Conservation (phyloP, 2,113 vertebrate genomes). For the Trinectes maculatus region DNA sequence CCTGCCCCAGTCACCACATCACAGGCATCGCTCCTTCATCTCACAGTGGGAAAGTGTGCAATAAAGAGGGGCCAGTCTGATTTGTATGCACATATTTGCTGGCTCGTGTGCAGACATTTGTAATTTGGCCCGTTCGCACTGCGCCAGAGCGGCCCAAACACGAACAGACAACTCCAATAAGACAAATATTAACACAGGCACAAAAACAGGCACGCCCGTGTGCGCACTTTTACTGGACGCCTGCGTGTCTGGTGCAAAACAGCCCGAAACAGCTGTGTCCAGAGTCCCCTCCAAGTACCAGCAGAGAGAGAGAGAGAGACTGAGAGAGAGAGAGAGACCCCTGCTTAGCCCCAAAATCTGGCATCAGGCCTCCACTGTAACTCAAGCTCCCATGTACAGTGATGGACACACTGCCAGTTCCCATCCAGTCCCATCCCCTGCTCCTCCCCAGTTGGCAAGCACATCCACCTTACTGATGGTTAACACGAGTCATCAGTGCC, state of each 20-base stretch:
- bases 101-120: not conserved
- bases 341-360: slow-evolving; percentile 67
- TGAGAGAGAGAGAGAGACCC: slow-evolving; percentile 38
- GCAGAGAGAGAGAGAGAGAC: slow-evolving; percentile 60
- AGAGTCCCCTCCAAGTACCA: slow-evolving; percentile 53
- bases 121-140: slow-evolving; percentile 14
- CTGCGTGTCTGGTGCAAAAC: slow-evolving; percentile 75
- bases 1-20: slow-evolving; percentile 34
- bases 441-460: slow-evolving; percentile 50
- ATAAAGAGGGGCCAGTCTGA: not conserved
- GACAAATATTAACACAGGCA: slow-evolving; percentile 50
- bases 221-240: slow-evolving; percentile 74
- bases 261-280: slow-evolving; percentile 65
- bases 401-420: slow-evolving; percentile 53
- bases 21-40: slow-evolving; percentile 12
- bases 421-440: slow-evolving; percentile 45
- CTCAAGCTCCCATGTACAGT: slow-evolving; percentile 58
- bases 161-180: slow-evolving; percentile 4
- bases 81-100: not conserved
- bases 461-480: slow-evolving; percentile 52
- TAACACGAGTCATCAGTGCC: slow-evolving; percentile 52
- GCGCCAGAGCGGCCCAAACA: slow-evolving; percentile 6
- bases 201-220: slow-evolving; percentile 32
- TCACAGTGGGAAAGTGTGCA: slow-evolving; percentile 8
- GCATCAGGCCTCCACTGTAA: slow-evolving; percentile 67